Percentiles rank a stretch among this genome's conserved stretches.
phyloP scores from a whole-genome alignment of 2,888 invertebrate species.

The Spisula subtruncata region DNA sequence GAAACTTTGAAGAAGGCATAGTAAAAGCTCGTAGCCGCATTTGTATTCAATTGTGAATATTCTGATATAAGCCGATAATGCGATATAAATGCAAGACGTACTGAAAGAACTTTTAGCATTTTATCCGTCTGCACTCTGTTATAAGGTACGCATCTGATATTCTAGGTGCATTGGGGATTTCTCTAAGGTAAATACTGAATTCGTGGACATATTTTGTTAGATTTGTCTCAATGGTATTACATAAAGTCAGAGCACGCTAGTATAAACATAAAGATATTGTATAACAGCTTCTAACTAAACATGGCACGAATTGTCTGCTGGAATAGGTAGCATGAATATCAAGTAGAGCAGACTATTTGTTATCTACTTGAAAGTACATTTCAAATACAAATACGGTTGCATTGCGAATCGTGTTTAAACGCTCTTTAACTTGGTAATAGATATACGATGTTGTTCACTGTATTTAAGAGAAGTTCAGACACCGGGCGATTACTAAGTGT shows the following conservation, averaged over 20 bases:
- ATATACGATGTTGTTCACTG: background rate
- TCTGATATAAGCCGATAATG: too few relatives aligned
- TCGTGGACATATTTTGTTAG: background rate
- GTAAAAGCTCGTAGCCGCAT: too few relatives aligned
- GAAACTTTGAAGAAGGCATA: too few relatives aligned
- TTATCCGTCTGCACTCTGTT: too few relatives aligned
- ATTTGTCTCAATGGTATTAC: background rate
- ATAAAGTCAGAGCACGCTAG: background rate
- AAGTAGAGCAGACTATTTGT: background rate
- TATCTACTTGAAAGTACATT: background rate
- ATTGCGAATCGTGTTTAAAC: background rate
- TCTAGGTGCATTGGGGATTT: too few relatives aligned
- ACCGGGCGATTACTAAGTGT: too few relatives aligned
- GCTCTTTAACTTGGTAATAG: background rate
- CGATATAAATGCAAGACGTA: too few relatives aligned
- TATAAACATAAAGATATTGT: background rate
- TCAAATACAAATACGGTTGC: background rate
- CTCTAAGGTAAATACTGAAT: too few relatives aligned
- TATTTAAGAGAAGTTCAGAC: too few relatives aligned
- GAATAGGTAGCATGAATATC: background rate
- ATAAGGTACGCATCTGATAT: too few relatives aligned
- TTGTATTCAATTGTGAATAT: too few relatives aligned
- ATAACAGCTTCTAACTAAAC: background rate
- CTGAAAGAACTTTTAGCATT: too few relatives aligned
- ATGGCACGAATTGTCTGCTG: background rate